Evolutionary conservation across 2,888 invertebrate species (phyloP), one percentile per base, ranked within the genome.

Genomic region (Callosobruchus maculatus): DNA sequence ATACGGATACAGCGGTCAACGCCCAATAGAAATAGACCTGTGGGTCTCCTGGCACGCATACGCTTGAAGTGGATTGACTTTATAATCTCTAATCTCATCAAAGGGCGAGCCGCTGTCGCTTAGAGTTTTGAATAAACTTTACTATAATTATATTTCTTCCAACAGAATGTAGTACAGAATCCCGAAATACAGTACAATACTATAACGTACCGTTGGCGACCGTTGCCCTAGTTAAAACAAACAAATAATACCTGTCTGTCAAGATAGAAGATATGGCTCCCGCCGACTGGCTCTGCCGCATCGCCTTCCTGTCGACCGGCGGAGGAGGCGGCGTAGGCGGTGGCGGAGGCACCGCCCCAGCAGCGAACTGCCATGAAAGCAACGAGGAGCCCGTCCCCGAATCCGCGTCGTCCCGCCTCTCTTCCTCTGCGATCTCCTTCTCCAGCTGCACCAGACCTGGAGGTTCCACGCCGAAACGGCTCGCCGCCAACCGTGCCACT

Each of bases 351-450:
- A 67, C 20, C n/a, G 67, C 67, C 4, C 67, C 20, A 2, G 71
- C 67, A 18, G 20, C 67, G 87, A 92, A 93, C 87, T 93, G 93
- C 93, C 93, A 93, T 20, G 92, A 91, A 72, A 92, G 85, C 72
- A 90, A 83, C 67, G 90, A 89, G 49, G 90, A 89, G 81, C 90
- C 87, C 86, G 92, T 89, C 85, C 91, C 91, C 72, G 92, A 91
- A 84, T 92, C 92, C 20, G 90, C 89, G 18, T 91, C 91, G 83
- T 91, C 90, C 26, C 92, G 90, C 30, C 91, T 89, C 85, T 94
- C 93, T 85, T 95, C 94, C 78, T 92, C 89, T n/a, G 94, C 95
- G 75, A 96, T 95, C 88, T 96, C 95, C 83, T 93, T 92, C 88
- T 96, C 96, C 80, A 96, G 89, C 85, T 94, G 93, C 74, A 97